These are phyloP conservation scores for Serripes groenlandicus DNA, from an alignment of 2,888 invertebrate species.

Conservation along the genomic window DNA sequence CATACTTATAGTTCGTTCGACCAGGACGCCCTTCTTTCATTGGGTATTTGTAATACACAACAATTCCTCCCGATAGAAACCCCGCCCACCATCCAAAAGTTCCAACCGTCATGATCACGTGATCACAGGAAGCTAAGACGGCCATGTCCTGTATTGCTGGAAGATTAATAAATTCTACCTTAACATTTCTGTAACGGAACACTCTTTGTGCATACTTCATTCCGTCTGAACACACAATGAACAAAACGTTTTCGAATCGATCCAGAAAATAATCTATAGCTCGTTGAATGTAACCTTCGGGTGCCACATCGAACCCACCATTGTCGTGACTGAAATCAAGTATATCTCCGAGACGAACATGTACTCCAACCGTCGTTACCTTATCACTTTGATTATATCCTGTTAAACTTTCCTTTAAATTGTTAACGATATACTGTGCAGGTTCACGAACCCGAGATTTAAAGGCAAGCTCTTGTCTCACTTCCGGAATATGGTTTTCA, in stretches of 20 bases:
- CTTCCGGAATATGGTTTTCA: neutral
- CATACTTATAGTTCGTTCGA: constrained; percentile 52
- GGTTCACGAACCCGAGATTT: neutral
- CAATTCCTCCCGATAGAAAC: constrained; percentile 59
- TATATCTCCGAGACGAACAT: constrained; percentile 16
- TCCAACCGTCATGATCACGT: constrained; percentile 57
- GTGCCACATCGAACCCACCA: constrained; percentile 2
- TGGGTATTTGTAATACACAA: constrained; percentile 58
- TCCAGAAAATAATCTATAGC: constrained; percentile 34
- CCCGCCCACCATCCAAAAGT: constrained; percentile 65
- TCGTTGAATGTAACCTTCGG: constrained; percentile 20
- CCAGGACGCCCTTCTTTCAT: constrained; percentile 44
- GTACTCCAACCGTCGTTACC: constrained; percentile 16
- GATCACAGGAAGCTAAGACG: constrained; percentile 52
- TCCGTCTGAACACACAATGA: constrained; percentile 58
- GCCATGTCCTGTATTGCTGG: constrained; percentile 51
- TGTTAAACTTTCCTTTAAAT: neutral
- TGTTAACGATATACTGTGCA: constrained; percentile 5
- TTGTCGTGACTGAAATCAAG: neutral
- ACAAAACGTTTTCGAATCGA: constrained; percentile 42
- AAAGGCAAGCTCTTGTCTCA: constrained; percentile 9
- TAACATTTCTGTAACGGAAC: constrained; percentile 40
- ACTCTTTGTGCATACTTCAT: constrained; percentile 41
- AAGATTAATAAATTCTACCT: neutral
- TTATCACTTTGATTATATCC: neutral